These are phyloP conservation scores for Caenorhabditis sp. DNA, from an alignment of 2,888 invertebrate genomes.

Conservation along the genomic window DNA sequence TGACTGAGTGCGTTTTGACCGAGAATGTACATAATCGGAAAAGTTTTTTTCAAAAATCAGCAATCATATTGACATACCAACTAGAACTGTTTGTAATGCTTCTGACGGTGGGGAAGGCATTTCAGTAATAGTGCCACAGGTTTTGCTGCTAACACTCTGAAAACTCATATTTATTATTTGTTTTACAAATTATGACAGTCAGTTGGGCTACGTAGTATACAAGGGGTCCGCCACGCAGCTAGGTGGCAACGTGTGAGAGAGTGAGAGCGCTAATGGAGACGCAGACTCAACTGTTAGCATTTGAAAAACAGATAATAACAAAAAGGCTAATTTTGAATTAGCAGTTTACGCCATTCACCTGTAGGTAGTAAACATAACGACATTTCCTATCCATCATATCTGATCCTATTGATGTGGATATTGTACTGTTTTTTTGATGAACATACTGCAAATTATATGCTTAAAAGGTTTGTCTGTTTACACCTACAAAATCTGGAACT, in stretches of 20 bases:
- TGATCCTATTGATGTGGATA: conserved; percentile 70
- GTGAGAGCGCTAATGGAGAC: no score
- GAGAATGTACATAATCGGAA: no score
- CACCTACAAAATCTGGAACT: conserved; percentile 76
- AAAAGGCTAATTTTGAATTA: conserved; percentile 8
- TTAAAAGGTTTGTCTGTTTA: no score
- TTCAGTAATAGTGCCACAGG: conserved; percentile 66
- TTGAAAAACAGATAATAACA: no score
- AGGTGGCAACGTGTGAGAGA: no score
- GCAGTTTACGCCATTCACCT: no score
- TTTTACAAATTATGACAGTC: no score
- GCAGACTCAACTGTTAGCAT: no score
- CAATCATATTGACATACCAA: no score
- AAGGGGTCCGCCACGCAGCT: no score
- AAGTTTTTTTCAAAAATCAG: neutral
- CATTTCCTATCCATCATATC: conserved; percentile 79
- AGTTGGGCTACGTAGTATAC: no score
- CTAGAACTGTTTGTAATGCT: conserved; percentile 68
- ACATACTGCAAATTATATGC: conserved; percentile 3
- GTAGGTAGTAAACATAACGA: conserved; percentile 73
- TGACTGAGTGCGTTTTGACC: no score
- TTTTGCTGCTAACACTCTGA: conserved; percentile 59
- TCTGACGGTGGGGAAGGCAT: conserved; percentile 64
- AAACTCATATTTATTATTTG: conserved; percentile 6
- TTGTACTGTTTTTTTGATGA: conserved; percentile 51